Evolutionary conservation across 1,140 invertebrate species (phyloP), one percentile per base, ranked within the genome.

Genomic region (Saccostrea echinata): DNA sequence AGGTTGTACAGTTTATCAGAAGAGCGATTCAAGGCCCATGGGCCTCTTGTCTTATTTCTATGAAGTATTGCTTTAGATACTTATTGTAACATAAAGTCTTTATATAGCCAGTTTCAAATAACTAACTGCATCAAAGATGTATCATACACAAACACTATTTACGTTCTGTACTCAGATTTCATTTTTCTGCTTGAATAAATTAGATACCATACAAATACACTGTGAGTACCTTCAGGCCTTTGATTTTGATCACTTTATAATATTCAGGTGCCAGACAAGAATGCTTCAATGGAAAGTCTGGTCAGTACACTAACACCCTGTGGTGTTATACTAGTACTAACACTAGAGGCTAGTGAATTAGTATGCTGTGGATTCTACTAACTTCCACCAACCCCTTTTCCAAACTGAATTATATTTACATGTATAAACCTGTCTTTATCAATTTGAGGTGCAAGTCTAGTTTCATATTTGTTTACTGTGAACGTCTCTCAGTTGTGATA

Each of bases 281-380:
- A 84, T 84, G 83, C 52, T 12, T 84, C 83, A 24, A 84, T 84
- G 83, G 83, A 84, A 57, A 84, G 83, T 84, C 83, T 84, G 83
- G 83, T 84, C 83, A 84, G 83, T 84, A 84, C 81, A 52, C 35
- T 83, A 83, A 53, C 16, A 12, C 81, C 43, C 9, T 9, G 43
- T 83, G 43, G 18, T 52, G 13, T 52, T 51, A 24, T 80, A 30
- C 27, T 27, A 80, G 81, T 53, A 83, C 81, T 83, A 83, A 83
- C 51, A 83, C 81, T 83, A 76, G 68, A 12, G 24, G 68, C 68
- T 76, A 76, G 68, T 33, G 16, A 61, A 27, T 76, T 27, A 30
- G 24, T 76, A 76, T 76, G 30, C 68, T 33, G 30, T 13, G 68
- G 27, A 61, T 16, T 76, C 0, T 71, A 76, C 68, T 76, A 76